Evolutionary conservation across 2,888 invertebrate genomes (phyloP).

Genomic region (Tenthredo distinguenda): DNA sequence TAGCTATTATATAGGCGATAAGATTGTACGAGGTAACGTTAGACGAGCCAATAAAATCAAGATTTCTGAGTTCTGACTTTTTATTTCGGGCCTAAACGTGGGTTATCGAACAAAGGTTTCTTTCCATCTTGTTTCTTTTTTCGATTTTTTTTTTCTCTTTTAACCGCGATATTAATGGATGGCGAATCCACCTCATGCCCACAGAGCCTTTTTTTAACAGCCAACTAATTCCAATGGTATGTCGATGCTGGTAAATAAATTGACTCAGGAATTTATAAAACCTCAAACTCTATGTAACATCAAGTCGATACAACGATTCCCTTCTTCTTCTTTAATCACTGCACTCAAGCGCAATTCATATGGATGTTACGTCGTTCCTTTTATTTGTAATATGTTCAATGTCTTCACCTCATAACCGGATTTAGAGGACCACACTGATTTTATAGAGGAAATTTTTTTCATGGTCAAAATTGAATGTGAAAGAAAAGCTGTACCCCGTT

Average conservation of each 20-base stretch:
- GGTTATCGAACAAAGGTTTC: conserved; percentile 16
- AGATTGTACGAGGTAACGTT: conserved; percentile 32
- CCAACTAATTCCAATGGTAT: conserved; percentile 12
- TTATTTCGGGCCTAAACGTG: conserved; percentile 22
- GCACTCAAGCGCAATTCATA: not conserved
- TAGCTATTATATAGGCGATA: conserved; percentile 24
- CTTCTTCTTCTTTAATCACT: conserved; percentile 7
- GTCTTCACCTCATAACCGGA: not conserved
- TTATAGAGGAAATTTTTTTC: not conserved
- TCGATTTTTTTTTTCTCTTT: not conserved
- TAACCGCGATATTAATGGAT: not conserved
- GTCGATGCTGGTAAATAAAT: conserved; percentile 12
- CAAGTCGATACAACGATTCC: not conserved
- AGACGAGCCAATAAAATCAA: conserved; percentile 32
- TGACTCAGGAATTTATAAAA: conserved; percentile 4
- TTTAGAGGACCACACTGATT: not conserved
- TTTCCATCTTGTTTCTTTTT: not conserved
- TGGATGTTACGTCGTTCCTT: not conserved
- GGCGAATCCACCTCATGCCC: not conserved
- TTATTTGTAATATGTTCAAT: not conserved
- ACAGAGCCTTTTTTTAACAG: not conserved
- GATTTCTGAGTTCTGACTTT: conserved; percentile 32
- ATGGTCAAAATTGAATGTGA: not conserved
- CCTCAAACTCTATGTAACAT: conserved; percentile 3
- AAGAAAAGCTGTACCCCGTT: not conserved